phyloP scores from a whole-genome alignment of 2,113 vertebrate genomes.

The Gila orcuttii region DNA sequence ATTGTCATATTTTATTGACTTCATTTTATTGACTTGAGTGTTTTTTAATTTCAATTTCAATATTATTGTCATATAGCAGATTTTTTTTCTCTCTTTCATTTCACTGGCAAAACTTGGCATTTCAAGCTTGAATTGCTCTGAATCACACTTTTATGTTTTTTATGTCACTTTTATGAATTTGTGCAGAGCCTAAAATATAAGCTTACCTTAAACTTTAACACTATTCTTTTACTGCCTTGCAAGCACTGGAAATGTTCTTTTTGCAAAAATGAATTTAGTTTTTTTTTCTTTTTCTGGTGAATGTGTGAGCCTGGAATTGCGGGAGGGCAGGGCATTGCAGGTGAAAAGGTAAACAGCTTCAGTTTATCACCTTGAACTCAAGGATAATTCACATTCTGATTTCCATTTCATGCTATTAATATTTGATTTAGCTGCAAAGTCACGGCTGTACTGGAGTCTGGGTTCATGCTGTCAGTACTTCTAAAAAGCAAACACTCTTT shows the following conservation, averaged over 20 bases:
- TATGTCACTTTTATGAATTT: neutral
- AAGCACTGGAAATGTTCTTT: neutral
- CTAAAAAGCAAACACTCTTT: neutral
- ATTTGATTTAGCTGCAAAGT: slow-evolving; percentile 24
- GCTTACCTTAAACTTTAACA: neutral
- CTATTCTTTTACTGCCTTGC: neutral
- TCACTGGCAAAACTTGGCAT: neutral
- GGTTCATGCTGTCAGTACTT: slow-evolving; percentile 7
- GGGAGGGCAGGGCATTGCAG: slow-evolving; percentile 70
- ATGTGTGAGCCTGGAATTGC: slow-evolving; percentile 69
- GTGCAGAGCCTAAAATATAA: neutral
- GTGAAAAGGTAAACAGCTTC: slow-evolving; percentile 75
- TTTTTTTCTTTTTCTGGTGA: slow-evolving; percentile 64
- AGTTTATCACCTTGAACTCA: slow-evolving; percentile 70
- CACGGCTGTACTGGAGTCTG: neutral
- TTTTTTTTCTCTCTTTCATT: neutral
- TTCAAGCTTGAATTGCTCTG: neutral
- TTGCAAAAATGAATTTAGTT: slow-evolving; percentile 48
- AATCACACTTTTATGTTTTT: neutral
- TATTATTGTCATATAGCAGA: neutral
- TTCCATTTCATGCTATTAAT: slow-evolving; percentile 35
- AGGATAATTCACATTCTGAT: slow-evolving; percentile 21
- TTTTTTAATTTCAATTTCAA: neutral
- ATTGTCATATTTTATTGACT: neutral
- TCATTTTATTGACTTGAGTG: neutral